Percentiles rank a stretch among this genome's conserved stretches.
phyloP scores from a whole-genome alignment of 2,888 invertebrate genomes.

The Unio pictorum region DNA sequence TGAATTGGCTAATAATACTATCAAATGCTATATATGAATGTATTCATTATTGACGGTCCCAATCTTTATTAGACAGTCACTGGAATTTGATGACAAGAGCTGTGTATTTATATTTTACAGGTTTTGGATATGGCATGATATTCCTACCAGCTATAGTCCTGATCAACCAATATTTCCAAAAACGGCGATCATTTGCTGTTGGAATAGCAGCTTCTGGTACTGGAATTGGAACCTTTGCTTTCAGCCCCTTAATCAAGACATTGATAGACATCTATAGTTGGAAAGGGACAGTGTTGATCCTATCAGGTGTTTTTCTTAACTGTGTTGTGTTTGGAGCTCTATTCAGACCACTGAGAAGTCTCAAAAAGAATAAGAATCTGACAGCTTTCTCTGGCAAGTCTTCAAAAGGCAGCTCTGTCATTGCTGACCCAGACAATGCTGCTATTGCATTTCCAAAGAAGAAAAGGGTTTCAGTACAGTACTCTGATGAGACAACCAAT shows the following conservation, averaged over 20 bases:
- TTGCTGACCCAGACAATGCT: too few relatives aligned
- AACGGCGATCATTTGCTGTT: constrained; percentile 20
- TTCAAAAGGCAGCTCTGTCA: too few relatives aligned
- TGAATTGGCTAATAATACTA: too few relatives aligned
- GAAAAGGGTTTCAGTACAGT: too few relatives aligned
- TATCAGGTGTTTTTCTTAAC: constrained; percentile 23
- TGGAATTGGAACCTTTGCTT: constrained; percentile 24
- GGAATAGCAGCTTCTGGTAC: constrained; percentile 28
- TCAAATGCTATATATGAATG: too few relatives aligned
- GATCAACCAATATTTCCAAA: constrained; percentile 25
- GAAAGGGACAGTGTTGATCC: constrained; percentile 22
- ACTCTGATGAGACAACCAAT: too few relatives aligned
- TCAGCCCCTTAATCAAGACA: constrained; percentile 15
- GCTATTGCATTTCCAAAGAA: too few relatives aligned
- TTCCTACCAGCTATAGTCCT: constrained; percentile 25
- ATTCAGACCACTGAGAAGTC: constrained; percentile 8
- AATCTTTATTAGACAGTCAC: too few relatives aligned
- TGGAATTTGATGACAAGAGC: too few relatives aligned
- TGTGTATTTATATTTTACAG: constrained; percentile 8
- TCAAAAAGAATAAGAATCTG: too few relatives aligned
- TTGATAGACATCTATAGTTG: constrained; percentile 19
- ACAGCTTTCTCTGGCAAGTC: too few relatives aligned
- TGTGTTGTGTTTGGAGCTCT: constrained; percentile 22
- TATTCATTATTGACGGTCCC: too few relatives aligned
- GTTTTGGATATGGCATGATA: constrained; percentile 29